Evolutionary conservation across 2,797 vertebrate species (phyloP).

Genomic region (Remorina albescens): DNA sequence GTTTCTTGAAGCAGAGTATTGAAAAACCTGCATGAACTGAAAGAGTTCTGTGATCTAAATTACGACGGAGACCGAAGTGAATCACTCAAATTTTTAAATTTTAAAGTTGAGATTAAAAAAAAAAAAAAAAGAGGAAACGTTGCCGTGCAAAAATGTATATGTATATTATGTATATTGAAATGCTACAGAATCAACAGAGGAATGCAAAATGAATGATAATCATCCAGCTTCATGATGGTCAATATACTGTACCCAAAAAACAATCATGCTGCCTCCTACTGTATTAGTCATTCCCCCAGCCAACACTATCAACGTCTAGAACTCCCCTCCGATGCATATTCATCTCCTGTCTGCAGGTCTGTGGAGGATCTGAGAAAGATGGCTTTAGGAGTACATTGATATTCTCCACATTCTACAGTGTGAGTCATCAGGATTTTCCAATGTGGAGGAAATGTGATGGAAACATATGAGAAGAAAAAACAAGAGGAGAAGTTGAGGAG

Average conservation of each 20-base stretch:
- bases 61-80: no score
- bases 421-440: conserved; percentile 47
- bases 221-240: not conserved
- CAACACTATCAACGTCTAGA: conserved; percentile 43
- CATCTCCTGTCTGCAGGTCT: conserved; percentile 30
- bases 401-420: conserved; percentile 64
- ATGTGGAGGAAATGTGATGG: not conserved
- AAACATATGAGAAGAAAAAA: conserved; percentile 26
- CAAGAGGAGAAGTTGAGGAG: conserved; percentile 8
- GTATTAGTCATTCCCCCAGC: conserved; percentile 27
- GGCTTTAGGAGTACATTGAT: conserved; percentile 48
- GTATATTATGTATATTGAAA: no score
- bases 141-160: no score
- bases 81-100: no score
- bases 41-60: no score
- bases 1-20: no score
- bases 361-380: conserved; percentile 47
- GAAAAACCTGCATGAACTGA: no score
- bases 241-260: not conserved
- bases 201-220: not conserved
- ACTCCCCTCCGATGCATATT: conserved; percentile 32
- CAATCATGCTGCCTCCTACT: not conserved
- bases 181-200: no score
- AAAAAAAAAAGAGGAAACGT: no score
- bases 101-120: no score